Percentiles rank a stretch among this genome's conserved stretches.
These are phyloP conservation scores for Cisticola juncidis DNA, from an alignment of 2,113 vertebrate species.

Conservation along the genomic window DNA sequence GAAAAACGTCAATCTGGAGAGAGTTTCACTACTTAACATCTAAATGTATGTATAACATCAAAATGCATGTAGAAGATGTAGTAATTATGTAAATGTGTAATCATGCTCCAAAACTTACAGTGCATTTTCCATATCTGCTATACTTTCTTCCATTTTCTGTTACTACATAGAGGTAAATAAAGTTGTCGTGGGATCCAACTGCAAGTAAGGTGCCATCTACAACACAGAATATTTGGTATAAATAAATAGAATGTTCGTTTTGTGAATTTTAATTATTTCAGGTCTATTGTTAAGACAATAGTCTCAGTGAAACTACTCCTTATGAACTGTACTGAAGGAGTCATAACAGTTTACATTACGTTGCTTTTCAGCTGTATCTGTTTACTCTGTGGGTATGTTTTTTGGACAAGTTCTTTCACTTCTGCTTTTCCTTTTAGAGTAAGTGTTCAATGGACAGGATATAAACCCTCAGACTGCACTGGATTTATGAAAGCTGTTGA, in stretches of 20 bases:
- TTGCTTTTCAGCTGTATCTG: background rate
- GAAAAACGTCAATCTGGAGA: background rate
- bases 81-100: background rate
- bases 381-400: background rate
- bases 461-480: background rate
- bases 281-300: background rate
- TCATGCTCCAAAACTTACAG: conserved; percentile 79
- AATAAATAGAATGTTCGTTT: background rate
- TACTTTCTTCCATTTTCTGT: conserved; percentile 95
- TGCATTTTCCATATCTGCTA: conserved; percentile 93
- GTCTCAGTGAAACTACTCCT: background rate
- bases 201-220: conserved; percentile 92
- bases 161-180: conserved; percentile 96
- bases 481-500: background rate
- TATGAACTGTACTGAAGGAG: background rate
- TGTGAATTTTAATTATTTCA: background rate
- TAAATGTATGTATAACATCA: background rate
- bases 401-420: background rate
- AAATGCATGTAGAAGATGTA: background rate
- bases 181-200: conserved; percentile 97
- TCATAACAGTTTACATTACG: background rate
- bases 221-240: conserved; percentile 35
- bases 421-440: background rate
- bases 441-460: background rate
- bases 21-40: background rate